phyloP scores from a whole-genome alignment of 53 echinoderm and acorn worm species.

The Crossaster papposus region DNA sequence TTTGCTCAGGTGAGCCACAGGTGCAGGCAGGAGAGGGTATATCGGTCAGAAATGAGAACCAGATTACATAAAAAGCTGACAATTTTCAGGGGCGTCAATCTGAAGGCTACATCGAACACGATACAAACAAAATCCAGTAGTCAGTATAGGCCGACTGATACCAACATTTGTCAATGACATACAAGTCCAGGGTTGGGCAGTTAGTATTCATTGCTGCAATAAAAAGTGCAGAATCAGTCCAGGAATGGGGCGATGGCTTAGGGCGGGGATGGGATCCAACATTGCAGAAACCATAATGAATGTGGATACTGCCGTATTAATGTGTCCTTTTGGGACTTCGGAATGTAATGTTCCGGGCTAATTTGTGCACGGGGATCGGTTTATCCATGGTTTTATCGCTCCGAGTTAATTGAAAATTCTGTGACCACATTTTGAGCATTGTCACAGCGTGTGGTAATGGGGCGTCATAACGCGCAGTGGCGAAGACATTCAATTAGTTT shows the following conservation, averaged over 20 bases:
- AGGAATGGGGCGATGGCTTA: neutral
- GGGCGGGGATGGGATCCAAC: too few relatives aligned
- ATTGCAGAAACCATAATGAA: neutral
- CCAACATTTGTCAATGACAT: neutral
- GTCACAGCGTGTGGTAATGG: neutral
- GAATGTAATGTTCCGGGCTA: neutral
- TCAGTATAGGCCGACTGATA: too few relatives aligned
- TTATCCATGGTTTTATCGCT: too few relatives aligned
- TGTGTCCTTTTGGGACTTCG: neutral
- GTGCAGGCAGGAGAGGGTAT: too few relatives aligned
- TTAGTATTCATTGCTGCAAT: slow-evolving; percentile 41
- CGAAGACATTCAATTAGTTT: neutral
- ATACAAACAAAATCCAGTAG: neutral
- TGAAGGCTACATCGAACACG: too few relatives aligned
- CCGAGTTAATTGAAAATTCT: neutral
- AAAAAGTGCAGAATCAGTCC: slow-evolving; percentile 22
- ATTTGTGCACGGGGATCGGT: neutral
- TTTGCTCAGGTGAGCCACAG: too few relatives aligned
- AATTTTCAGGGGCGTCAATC: neutral
- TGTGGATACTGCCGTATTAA: neutral
- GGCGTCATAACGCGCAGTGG: neutral
- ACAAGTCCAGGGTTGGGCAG: neutral
- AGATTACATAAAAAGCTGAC: too few relatives aligned
- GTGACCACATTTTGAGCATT: neutral
- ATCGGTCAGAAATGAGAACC: too few relatives aligned